Evolutionary conservation across 1,140 invertebrate genomes (phyloP).

Genomic region (Yoshiicerus persimilis): DNA sequence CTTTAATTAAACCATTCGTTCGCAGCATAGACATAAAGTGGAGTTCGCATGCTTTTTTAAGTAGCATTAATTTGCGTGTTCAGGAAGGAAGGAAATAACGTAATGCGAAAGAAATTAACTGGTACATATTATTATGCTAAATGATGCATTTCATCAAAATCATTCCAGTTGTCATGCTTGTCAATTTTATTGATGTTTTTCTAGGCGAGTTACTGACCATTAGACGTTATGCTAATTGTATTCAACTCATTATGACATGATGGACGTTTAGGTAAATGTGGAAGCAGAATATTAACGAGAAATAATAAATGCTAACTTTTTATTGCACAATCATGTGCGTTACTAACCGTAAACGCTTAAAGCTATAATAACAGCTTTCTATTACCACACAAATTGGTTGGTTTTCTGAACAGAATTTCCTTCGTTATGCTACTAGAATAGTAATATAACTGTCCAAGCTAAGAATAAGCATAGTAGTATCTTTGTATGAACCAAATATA

Average conservation of each 20-base stretch:
- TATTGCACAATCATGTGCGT: not conserved
- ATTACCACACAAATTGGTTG: not conserved
- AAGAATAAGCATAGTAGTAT: too few species aligned
- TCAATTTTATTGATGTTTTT: not conserved
- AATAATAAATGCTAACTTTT: not conserved
- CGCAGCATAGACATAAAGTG: not conserved
- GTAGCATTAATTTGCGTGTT: not conserved
- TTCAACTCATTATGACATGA: not conserved
- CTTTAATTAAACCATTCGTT: not conserved
- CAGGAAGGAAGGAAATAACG: not conserved
- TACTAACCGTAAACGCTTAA: too few species aligned
- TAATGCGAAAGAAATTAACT: not conserved
- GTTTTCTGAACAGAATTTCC: too few species aligned
- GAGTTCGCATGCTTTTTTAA: not conserved
- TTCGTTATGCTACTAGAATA: too few species aligned
- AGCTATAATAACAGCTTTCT: too few species aligned
- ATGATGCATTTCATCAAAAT: not conserved
- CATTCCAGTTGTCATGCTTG: not conserved
- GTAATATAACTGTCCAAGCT: too few species aligned
- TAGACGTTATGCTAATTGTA: not conserved
- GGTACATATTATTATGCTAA: not conserved
- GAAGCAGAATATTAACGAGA: not conserved
- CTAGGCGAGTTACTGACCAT: not conserved
- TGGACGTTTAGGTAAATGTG: not conserved
- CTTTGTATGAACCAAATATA: not conserved